Base-by-base conservation (phyloP, 2,888 invertebrate species). In the Ceramica pisi region DNA sequence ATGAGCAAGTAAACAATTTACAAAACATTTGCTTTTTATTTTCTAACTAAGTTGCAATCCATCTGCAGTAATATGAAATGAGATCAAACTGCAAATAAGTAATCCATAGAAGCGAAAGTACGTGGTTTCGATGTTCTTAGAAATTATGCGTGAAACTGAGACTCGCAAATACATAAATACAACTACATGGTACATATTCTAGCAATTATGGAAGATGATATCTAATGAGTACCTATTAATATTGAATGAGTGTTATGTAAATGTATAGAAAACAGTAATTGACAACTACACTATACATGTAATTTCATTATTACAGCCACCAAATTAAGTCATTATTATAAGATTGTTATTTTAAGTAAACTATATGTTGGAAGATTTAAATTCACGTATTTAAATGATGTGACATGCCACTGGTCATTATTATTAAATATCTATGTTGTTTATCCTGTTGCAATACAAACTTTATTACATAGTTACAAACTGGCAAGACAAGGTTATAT, bases 401-500 rank as follows among this genome's bases (percentile, higher is more conserved):
- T 84, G 82, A 78, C 56, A 79, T 79, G 51, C 44, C 74, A 76
- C 69, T 61, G 35, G 56, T 81, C 53, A 69, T 72, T 75, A 71
- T 60, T 67, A 66, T 72, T 70, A 63, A 64, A 74, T 70, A 75
- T 65, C 57, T 69, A 77, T 82, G 19, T 61, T 70, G 63, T 71
- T 62, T 69, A 78, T 80, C 56, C 72, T 64, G 64, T 67, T 0
- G 9, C 71, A 62, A 64, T 75, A 80, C 62, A 75, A 65, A 78
- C 75, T 59, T 73, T 71, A 69, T 64, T 67, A 77, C 44, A 74
- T 68, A 71, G 53, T 68, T 77, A 66, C 69, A 81, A 80, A 84
- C 80, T 90, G 91, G 91, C 91, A 91, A 91, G 91, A 89, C 83
- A 86, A 80, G 83, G 81, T 85, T 75, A 67, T 80, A 62, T 75